Conservation (phyloP, 2,113 vertebrate species). For the Poicephalus gulielmi region DNA sequence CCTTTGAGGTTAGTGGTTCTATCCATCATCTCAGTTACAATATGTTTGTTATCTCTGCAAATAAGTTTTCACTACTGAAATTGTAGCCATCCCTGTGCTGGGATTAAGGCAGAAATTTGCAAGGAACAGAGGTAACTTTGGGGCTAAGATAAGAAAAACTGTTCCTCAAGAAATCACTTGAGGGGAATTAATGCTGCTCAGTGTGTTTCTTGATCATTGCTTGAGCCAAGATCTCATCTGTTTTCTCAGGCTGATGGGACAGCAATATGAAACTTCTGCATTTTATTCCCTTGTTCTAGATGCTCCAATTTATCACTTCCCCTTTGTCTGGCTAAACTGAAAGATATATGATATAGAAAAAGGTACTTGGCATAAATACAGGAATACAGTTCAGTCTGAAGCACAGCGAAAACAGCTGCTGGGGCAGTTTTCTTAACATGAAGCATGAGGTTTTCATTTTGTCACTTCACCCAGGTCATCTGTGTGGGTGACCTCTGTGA, state of each 20-base stretch:
- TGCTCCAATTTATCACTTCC: constrained; percentile 41
- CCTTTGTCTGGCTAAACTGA: background rate
- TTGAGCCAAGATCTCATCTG: background rate
- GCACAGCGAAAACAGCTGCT: background rate
- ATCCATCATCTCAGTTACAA: background rate
- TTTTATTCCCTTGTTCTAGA: constrained; percentile 15
- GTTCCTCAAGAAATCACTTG: background rate
- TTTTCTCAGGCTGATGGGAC: background rate
- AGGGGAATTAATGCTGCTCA: background rate
- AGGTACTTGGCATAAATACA: constrained; percentile 31
- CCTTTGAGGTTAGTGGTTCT: background rate
- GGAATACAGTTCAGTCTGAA: background rate
- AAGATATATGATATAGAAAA: background rate
- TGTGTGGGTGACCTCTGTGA: background rate
- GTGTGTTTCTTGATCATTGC: background rate
- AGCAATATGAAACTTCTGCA: background rate
- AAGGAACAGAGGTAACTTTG: background rate
- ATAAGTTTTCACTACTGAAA: constrained; percentile 3
- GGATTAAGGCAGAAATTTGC: background rate
- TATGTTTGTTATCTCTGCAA: background rate
- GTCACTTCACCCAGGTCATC: background rate
- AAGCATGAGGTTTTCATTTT: background rate
- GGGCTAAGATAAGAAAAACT: constrained; percentile 2
- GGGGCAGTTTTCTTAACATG: background rate
- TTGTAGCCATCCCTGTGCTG: background rate